phyloP scores from a whole-genome alignment of 2,888 invertebrate genomes.

The Acleris cristana region DNA sequence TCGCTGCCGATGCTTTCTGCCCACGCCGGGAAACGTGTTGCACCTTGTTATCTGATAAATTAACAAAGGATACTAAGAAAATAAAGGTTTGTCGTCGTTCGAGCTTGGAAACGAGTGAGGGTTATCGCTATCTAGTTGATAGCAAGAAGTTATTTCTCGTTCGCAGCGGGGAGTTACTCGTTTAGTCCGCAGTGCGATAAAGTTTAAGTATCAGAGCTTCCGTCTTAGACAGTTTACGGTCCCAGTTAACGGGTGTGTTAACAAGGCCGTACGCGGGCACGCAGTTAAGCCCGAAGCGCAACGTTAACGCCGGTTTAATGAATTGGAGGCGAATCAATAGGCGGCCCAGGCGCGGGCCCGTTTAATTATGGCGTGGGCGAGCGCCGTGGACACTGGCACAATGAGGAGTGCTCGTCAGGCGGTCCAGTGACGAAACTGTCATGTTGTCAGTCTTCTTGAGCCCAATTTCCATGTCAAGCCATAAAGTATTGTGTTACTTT shows the following conservation, averaged over 20 bases:
- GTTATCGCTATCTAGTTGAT: background rate
- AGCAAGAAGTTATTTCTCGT: slow-evolving; percentile 22
- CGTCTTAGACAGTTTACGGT: slow-evolving; percentile 51
- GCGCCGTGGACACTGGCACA: too few relatives aligned
- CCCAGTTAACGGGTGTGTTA: slow-evolving; percentile 48
- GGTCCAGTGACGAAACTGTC: too few relatives aligned
- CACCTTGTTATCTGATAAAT: slow-evolving; percentile 46
- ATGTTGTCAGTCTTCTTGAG: too few relatives aligned
- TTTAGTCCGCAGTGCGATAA: slow-evolving; percentile 47
- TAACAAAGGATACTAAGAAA: background rate
- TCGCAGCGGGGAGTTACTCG: slow-evolving; percentile 25
- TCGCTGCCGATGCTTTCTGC: slow-evolving; percentile 46
- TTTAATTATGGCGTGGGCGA: too few relatives aligned
- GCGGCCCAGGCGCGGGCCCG: background rate
- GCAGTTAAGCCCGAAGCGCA: slow-evolving; percentile 51
- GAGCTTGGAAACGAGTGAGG: background rate
- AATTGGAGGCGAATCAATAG: slow-evolving; percentile 33
- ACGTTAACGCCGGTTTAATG: slow-evolving; percentile 51
- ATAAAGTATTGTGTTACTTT: too few relatives aligned
- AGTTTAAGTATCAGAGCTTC: slow-evolving; percentile 47
- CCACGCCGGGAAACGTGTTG: slow-evolving; percentile 6
- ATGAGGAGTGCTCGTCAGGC: too few relatives aligned
- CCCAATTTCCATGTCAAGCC: too few relatives aligned
- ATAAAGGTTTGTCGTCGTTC: too few relatives aligned
- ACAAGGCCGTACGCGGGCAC: slow-evolving; percentile 46